Percentiles rank a stretch among this genome's conserved stretches.
Conservation (phyloP, 2,797 vertebrate species). For the Gouania willdenowi region DNA sequence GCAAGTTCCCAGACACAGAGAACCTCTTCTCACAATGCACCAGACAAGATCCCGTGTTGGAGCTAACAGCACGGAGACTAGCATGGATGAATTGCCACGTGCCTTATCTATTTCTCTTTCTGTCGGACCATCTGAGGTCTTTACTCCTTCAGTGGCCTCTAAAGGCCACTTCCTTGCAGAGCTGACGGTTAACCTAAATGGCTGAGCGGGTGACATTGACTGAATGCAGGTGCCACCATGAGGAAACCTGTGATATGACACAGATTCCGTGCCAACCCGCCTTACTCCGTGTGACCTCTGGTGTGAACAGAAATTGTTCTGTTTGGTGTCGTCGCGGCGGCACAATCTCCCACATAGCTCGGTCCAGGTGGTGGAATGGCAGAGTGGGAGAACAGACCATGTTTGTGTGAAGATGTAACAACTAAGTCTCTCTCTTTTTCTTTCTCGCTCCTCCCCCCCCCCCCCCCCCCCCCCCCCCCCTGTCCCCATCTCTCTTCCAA, state of each 20-base stretch:
- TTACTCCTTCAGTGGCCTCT: constrained; percentile 36
- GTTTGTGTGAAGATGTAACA: constrained; percentile 78
- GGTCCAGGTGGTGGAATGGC: constrained; percentile 74
- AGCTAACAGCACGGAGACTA: constrained; percentile 63
- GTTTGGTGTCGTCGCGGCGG: constrained; percentile 62
- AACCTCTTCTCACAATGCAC: constrained; percentile 75
- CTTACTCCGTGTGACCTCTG: constrained; percentile 48
- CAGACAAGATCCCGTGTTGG: constrained; percentile 71
- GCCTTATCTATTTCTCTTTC: constrained; percentile 70
- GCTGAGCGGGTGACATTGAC: constrained; percentile 67
- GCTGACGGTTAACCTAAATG: constrained; percentile 63
- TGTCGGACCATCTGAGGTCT: constrained; percentile 62
- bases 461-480: constrained; percentile 12
- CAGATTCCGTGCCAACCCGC: constrained; percentile 60
- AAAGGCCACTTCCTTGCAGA: constrained; percentile 61
- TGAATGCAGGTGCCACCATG: constrained; percentile 66
- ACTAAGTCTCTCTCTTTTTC: constrained; percentile 60
- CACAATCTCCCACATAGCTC: constrained; percentile 63
- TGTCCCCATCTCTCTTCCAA: constrained; percentile 36
- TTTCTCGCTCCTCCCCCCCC: constrained; percentile 31
- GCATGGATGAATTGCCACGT: constrained; percentile 69
- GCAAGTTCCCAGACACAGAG: constrained; percentile 73
- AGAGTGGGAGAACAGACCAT: constrained; percentile 76
- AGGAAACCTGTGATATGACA: constrained; percentile 63
- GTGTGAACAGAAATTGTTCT: constrained; percentile 67